Evolutionary conservation across 2,888 invertebrate species (phyloP), one percentile per base, ranked within the genome.

Genomic region (Brachypterus glaber): DNA sequence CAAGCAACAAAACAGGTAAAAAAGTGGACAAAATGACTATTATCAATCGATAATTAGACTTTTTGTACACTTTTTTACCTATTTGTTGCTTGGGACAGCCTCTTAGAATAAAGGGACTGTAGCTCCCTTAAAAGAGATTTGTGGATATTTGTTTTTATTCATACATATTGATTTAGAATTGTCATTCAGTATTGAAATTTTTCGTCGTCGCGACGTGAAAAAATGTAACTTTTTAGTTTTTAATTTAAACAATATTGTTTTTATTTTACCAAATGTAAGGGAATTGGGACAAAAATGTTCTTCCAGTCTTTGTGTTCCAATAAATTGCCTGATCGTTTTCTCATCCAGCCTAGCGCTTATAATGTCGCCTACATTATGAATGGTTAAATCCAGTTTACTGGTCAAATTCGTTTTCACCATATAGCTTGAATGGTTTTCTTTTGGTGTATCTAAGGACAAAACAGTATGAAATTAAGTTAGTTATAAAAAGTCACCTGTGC

Each of bases 281-380:
- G 91, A 80, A 45, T 84, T 80, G 0, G 91, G 90, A 58, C 79
- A 87, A 62, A 83, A 87, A 57, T 90, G 82, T 54, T 88, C 87
- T 55, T 91, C 90, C 0, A 82, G 72, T 3, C 80, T 66, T 16
- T 79, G 77, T 25, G 79, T 69, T 11, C 79, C 75, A 21, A 71
- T 69, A 58, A 79, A 83, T 2, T 73, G 72, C 3, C 68, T 61
- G 1, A 82, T 62, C 0, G 76, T 71, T 29, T 66, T 59, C 2
- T 71, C 62, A 40, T 74, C 67, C 2, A 83, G 61, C 3, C 71
- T 65, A 5, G 76, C 64, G 55, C 76, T 76, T 34, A 73, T 55
- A 4, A 68, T 52, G 11, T 44, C 40, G 11, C 31, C 33, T 13
- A 26, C 35, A 35, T 51, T 48, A 9, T 46, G 34, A 14, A 42